A percentile compares a stretch with the other conserved stretches of the same genome.
Conservation (phyloP, 2,113 vertebrate genomes). For the Petaurus breviceps region DNA sequence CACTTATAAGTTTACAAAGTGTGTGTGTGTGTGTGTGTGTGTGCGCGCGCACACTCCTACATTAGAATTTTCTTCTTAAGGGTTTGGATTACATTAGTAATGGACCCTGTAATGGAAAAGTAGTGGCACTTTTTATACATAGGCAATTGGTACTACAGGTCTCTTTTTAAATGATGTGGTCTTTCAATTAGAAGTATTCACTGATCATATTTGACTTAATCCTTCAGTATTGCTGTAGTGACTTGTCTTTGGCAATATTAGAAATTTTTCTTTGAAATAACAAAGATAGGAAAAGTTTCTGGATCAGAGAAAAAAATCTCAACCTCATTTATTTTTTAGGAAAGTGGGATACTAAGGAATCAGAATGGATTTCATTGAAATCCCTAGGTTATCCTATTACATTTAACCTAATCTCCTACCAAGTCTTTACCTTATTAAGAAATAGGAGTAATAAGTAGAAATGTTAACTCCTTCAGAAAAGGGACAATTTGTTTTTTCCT, state of each 20-base stretch:
- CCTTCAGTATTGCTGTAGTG: not conserved
- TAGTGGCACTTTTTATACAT: not conserved
- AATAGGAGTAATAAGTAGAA: not conserved
- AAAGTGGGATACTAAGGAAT: not conserved
- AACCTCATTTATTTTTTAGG: not conserved
- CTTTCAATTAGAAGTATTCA: not conserved
- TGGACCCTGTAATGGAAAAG: not conserved
- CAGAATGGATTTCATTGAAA: not conserved
- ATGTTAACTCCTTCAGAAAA: not conserved
- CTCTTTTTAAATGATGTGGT: slow-evolving; percentile 13
- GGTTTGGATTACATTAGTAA: not conserved
- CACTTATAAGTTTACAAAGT: not conserved
- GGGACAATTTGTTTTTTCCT: not conserved
- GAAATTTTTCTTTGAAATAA: slow-evolving; percentile 38
- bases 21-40: not conserved
- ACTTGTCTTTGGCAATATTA: slow-evolving; percentile 27
- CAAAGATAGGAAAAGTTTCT: not conserved
- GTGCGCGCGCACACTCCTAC: too few species aligned
- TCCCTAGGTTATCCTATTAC: not conserved
- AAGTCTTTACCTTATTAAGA: not conserved
- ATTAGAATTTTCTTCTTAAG: not conserved
- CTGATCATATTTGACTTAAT: not conserved
- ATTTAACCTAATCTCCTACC: not conserved
- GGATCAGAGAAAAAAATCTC: not conserved
- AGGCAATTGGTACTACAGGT: not conserved